A percentile compares a stretch with the other conserved stretches of the same genome.
Evolutionary conservation across 2,113 vertebrate species (phyloP).

Genomic region (Myotis davidii): DNA sequence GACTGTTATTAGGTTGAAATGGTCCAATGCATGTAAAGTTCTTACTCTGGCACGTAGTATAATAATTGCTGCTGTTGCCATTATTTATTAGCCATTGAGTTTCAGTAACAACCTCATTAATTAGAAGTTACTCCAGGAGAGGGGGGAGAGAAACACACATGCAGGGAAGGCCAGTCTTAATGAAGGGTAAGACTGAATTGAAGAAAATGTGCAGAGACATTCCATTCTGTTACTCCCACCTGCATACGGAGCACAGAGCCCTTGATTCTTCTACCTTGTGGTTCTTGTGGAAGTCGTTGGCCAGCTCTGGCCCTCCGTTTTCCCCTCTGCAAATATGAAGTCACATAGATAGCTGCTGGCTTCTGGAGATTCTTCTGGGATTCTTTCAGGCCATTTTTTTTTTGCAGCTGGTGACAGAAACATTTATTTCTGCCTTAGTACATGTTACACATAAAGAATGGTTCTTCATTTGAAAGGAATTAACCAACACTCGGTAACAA

Average conservation of each 20-base stretch:
- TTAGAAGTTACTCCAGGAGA: not conserved
- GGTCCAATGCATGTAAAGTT: not conserved
- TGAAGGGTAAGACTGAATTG: not conserved
- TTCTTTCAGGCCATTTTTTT: not conserved
- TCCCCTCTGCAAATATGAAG: not conserved
- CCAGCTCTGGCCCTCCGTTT: not conserved
- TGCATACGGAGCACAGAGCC: not conserved
- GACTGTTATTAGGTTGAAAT: not conserved
- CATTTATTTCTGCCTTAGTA: not conserved
- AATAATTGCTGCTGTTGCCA: not conserved
- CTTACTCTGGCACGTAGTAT: not conserved
- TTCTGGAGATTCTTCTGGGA: not conserved
- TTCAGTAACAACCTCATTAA: not conserved
- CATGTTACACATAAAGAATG: not conserved
- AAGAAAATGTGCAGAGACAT: not conserved
- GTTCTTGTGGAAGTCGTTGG: not conserved
- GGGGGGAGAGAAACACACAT: not conserved
- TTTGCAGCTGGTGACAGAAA: not conserved
- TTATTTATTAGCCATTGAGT: not conserved
- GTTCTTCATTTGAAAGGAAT: not conserved
- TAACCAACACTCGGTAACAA: not conserved
- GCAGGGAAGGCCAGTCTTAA: not conserved
- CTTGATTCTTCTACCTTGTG: not conserved
- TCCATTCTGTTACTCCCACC: not conserved
- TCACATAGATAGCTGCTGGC: not conserved